These are phyloP conservation scores for Cotesia glomerata DNA, from an alignment of 1,140 invertebrate species.

Conservation along the genomic window DNA sequence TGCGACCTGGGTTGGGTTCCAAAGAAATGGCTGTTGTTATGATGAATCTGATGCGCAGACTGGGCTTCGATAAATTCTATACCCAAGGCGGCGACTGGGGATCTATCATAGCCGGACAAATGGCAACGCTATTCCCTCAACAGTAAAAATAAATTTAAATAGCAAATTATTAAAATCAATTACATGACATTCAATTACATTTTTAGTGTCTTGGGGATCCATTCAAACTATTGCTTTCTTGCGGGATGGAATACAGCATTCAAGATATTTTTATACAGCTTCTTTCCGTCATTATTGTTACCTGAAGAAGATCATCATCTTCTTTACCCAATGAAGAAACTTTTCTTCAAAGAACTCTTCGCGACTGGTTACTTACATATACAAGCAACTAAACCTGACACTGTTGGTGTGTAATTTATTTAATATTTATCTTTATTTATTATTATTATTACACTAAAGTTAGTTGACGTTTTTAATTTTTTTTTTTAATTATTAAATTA, in stretches of 20 bases:
- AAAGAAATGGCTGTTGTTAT: slow-evolving; percentile 75
- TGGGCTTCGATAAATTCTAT: slow-evolving; percentile 77
- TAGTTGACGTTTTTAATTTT: no score
- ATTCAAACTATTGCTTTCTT: slow-evolving; percentile 69
- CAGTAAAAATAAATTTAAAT: slow-evolving; percentile 46
- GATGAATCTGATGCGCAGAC: slow-evolving; percentile 79
- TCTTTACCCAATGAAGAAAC: slow-evolving; percentile 68
- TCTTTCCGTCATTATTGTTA: slow-evolving; percentile 65
- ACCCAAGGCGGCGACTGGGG: slow-evolving; percentile 89
- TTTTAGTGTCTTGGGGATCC: slow-evolving; percentile 70
- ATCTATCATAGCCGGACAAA: slow-evolving; percentile 64
- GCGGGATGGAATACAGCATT: slow-evolving; percentile 53
- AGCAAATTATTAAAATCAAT: slow-evolving; percentile 14
- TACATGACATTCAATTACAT: slow-evolving; percentile 10
- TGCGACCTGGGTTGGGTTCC: slow-evolving; percentile 68
- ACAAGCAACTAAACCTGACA: slow-evolving; percentile 88
- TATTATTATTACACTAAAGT: no score
- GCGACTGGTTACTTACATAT: slow-evolving; percentile 82
- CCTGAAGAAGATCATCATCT: slow-evolving; percentile 64
- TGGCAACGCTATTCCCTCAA: slow-evolving; percentile 74
- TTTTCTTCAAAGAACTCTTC: slow-evolving; percentile 61
- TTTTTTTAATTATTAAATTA: no score
- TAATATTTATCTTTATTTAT: slow-evolving; percentile 21
- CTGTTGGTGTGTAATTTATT: slow-evolving; percentile 69
- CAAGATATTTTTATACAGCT: slow-evolving; percentile 63